Evolutionary conservation across 1,140 invertebrate species (phyloP).

Genomic region (Caerostris extrusa): DNA sequence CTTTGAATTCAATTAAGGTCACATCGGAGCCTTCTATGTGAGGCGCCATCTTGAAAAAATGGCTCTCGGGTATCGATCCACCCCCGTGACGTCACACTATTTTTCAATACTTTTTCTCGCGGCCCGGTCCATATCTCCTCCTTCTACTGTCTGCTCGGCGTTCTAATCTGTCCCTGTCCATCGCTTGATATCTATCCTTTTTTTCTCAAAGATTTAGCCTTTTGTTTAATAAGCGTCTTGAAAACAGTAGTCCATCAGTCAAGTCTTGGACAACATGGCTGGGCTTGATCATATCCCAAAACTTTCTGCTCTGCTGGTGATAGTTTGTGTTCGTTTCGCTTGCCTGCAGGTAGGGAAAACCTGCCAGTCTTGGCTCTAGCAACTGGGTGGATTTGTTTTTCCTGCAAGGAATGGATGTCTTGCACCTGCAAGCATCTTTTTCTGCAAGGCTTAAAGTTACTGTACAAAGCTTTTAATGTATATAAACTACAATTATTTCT

Average conservation of each 20-base stretch:
- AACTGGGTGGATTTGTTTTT: background rate
- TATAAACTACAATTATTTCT: too few relatives aligned
- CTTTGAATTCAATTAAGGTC: constrained; percentile 63
- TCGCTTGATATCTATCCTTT: background rate
- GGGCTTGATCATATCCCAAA: background rate
- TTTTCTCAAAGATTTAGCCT: background rate
- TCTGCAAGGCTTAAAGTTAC: too few relatives aligned
- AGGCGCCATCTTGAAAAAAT: constrained; percentile 68
- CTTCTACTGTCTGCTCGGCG: background rate
- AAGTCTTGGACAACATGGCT: background rate
- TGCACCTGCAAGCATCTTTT: background rate
- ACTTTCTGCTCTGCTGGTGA: background rate
- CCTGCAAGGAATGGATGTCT: background rate
- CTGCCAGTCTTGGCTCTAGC: background rate
- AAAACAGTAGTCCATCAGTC: background rate
- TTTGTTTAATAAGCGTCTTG: background rate
- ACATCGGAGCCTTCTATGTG: constrained; percentile 40
- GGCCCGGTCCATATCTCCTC: background rate
- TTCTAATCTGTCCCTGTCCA: background rate
- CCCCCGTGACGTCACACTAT: constrained; percentile 36
- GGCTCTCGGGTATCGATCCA: constrained; percentile 42
- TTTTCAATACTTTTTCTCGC: background rate
- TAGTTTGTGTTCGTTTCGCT: background rate
- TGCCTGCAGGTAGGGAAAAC: constrained; percentile 10
- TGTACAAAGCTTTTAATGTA: too few relatives aligned